Evolutionary conservation across 2,113 vertebrate species (phyloP).

Genomic region (Paedocypris sp.): DNA sequence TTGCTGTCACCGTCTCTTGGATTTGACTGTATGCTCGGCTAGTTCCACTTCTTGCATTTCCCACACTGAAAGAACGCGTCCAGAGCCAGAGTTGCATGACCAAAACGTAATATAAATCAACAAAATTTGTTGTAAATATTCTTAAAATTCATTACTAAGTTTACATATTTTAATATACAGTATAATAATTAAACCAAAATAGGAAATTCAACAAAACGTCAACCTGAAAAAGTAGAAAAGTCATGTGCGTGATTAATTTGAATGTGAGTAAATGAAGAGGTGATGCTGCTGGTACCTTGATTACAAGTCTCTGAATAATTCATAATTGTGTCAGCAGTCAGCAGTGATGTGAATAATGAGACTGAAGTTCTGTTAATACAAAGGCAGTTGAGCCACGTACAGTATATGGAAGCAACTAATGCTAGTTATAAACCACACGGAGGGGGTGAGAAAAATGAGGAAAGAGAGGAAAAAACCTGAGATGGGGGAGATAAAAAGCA

Average conservation of each 20-base stretch:
- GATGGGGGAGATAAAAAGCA: too few species aligned
- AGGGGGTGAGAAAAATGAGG: background rate
- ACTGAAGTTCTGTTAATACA: constrained; percentile 14
- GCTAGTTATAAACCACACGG: background rate
- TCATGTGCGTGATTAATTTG: constrained; percentile 4
- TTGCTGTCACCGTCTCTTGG: constrained; percentile 25
- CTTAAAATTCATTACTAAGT: too few species aligned
- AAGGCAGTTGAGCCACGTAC: constrained; percentile 16
- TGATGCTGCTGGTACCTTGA: constrained; percentile 2
- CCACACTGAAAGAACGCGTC: background rate
- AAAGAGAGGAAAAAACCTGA: too few species aligned
- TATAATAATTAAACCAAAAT: background rate
- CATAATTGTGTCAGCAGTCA: background rate
- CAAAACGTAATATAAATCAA: too few species aligned
- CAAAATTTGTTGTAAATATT: too few species aligned
- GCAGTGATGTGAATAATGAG: constrained; percentile 7
- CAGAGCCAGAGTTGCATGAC: too few species aligned
- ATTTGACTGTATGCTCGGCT: constrained; percentile 25
- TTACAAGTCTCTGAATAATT: background rate
- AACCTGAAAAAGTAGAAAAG: background rate
- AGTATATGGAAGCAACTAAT: background rate
- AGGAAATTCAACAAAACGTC: background rate
- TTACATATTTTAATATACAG: too few species aligned
- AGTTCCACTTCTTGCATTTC: constrained; percentile 12
- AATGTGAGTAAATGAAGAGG: constrained; percentile 23